Base-by-base conservation (phyloP, 2,797 vertebrate genomes). In the Muscicapa striata region DNA sequence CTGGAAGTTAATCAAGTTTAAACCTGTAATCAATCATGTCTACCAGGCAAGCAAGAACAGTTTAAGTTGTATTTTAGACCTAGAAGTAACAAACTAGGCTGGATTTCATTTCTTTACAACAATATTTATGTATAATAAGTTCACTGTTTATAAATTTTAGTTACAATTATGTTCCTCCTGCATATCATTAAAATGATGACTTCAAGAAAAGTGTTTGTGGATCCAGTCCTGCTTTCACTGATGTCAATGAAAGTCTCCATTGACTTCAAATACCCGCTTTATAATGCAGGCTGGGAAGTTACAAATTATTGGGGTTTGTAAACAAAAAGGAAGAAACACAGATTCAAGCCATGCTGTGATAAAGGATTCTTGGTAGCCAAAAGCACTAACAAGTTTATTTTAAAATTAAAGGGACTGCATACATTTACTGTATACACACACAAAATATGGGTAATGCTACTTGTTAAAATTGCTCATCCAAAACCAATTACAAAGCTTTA, bases 1-100 rank as follows among this genome's bases (percentile, higher is more conserved):
- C 90, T 95, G 52, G 70, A 94, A 93, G 75, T 94, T 92, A 96
- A 93, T 95, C 96, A 96, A 95, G 80, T 82, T 94, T 84, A 94
- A 95, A 96, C 81, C n/a, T 57, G 41, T 49, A 90, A 96, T 96
- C 89, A 91, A 95, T 96, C 94, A 96, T 14, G 14, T 75, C 90
- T 87, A 81, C 66, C 52, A 81, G 51, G 18, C 27, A 96, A 96
- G 84, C 45, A 94, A 91, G 45, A 43, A 86, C 43, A 88, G 80
- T 85, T 95, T 87, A 93, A 80, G 46, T 26, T 89, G 48, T 66
- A 90, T 51, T 67, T 78, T 58, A 92, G 84, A 73, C 27, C 6
- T 67, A 68, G 19, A 73, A 93, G 46, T 74, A 94, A 90, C 72
- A 62, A 86, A 89, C 36, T 72, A 69, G 69, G 86, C 58, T 78